phyloP scores from a whole-genome alignment of 2,888 invertebrate species.

The Lepas anatifera region DNA sequence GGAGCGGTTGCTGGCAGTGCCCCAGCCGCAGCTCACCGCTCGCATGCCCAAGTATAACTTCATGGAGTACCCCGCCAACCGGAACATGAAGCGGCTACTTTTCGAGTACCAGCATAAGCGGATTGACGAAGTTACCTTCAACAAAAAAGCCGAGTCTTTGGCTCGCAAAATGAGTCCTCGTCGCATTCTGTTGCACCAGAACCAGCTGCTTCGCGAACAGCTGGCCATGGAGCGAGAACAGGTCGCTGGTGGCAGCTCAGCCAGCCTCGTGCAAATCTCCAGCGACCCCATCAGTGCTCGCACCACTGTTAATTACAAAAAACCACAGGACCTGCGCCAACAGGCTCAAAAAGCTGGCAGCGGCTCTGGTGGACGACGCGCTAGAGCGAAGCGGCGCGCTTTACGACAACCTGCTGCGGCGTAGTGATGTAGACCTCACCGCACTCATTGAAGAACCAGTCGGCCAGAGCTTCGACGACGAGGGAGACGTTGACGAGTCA shows the following conservation, averaged over 20 bases:
- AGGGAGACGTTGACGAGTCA: background rate
- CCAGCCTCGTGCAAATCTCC: background rate
- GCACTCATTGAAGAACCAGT: background rate
- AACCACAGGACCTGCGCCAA: too few relatives aligned
- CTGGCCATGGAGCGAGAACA: background rate
- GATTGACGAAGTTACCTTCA: background rate
- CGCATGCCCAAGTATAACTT: background rate
- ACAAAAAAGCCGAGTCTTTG: background rate
- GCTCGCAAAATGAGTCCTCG: background rate
- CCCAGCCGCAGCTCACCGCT: background rate
- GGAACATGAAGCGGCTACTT: background rate
- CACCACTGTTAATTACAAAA: too few relatives aligned
- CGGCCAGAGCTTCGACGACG: background rate
- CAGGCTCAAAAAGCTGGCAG: too few relatives aligned
- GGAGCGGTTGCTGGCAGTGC: background rate
- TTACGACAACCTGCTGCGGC: background rate
- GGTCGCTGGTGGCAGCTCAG: background rate
- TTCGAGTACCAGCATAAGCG: background rate
- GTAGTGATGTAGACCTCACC: background rate
- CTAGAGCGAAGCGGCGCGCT: background rate
- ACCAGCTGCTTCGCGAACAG: background rate
- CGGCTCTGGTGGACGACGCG: background rate
- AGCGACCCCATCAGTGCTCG: too few relatives aligned
- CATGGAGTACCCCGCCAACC: slow-evolving; percentile 7
- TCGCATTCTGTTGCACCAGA: slow-evolving; percentile 1